phyloP scores from a whole-genome alignment of 2,113 vertebrate genomes.

The Engystomops pustulosus region DNA sequence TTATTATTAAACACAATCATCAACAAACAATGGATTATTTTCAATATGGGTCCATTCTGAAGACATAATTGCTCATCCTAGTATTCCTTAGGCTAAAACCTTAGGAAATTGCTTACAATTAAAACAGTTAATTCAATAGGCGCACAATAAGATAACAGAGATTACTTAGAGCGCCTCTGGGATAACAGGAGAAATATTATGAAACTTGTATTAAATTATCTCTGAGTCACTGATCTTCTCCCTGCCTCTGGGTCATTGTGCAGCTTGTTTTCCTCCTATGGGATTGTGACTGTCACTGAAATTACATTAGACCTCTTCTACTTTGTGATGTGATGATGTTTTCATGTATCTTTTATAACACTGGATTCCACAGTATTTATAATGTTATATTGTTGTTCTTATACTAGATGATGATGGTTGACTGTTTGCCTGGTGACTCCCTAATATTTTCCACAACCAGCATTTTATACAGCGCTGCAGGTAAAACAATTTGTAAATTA shows the following conservation, averaged over 20 bases:
- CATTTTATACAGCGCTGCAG: background rate
- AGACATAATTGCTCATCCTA: constrained; percentile 2
- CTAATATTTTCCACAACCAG: background rate
- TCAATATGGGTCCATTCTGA: background rate
- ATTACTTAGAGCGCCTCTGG: constrained; percentile 35
- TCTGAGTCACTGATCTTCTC: constrained; percentile 50
- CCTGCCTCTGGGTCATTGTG: background rate
- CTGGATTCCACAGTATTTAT: background rate
- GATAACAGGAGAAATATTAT: constrained; percentile 34
- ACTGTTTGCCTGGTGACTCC: no score
- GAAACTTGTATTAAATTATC: constrained; percentile 52
- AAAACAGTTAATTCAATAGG: constrained; percentile 40
- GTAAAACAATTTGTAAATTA: background rate
- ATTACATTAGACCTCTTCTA: constrained; percentile 3
- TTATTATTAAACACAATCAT: constrained; percentile 21
- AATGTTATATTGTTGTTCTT: background rate
- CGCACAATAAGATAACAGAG: constrained; percentile 26
- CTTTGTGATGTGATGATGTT: background rate
- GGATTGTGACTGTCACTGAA: background rate
- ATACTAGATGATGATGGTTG: background rate
- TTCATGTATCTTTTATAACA: background rate
- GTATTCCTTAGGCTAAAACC: constrained; percentile 37
- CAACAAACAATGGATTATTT: background rate
- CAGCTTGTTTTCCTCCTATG: background rate
- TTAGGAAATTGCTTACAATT: constrained; percentile 51